Percentiles rank a stretch among this genome's conserved stretches.
phyloP scores from a whole-genome alignment of 2,888 invertebrate species.

The Polylopha cassiicola region DNA sequence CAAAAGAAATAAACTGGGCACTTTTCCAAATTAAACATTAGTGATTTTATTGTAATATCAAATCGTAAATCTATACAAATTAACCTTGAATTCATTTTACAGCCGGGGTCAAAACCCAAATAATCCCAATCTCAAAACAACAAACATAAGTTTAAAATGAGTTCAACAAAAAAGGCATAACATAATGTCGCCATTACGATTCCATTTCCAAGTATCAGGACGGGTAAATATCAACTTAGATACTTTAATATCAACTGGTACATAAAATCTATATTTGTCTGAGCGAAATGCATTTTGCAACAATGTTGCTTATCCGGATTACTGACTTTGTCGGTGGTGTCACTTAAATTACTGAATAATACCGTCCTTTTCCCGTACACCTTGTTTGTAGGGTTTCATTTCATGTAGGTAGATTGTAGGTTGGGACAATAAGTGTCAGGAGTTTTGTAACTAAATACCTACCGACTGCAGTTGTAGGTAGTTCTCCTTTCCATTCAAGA shows the following conservation, averaged over 20 bases:
- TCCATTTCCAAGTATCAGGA: constrained; percentile 20
- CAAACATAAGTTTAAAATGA: constrained; percentile 4
- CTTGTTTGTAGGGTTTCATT: constrained; percentile 32
- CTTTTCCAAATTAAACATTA: too few relatives aligned
- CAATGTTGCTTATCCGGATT: constrained; percentile 34
- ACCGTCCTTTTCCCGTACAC: too few relatives aligned
- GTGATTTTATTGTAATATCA: too few relatives aligned
- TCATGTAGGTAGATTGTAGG: constrained; percentile 18
- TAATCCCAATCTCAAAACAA: constrained; percentile 10
- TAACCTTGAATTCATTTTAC: constrained; percentile 6
- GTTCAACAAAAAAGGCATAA: constrained; percentile 15
- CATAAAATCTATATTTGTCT: constrained; percentile 39
- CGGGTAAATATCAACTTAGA: constrained; percentile 31
- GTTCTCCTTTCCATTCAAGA: too few relatives aligned
- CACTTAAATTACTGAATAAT: constrained; percentile 58
- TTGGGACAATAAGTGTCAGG: too few relatives aligned
- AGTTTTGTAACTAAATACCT: too few relatives aligned
- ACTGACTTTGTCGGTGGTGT: constrained; percentile 43
- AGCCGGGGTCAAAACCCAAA: constrained; percentile 10
- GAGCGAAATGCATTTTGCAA: constrained; percentile 30
- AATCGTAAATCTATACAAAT: too few relatives aligned
- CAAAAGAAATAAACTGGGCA: too few relatives aligned
- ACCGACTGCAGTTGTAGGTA: too few relatives aligned
- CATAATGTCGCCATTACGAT: constrained; percentile 6
- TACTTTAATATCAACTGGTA: constrained; percentile 39